A percentile compares a stretch with the other conserved stretches of the same genome.
phyloP scores from a whole-genome alignment of 2,888 invertebrate species.

The Drosophila setosimentum region DNA sequence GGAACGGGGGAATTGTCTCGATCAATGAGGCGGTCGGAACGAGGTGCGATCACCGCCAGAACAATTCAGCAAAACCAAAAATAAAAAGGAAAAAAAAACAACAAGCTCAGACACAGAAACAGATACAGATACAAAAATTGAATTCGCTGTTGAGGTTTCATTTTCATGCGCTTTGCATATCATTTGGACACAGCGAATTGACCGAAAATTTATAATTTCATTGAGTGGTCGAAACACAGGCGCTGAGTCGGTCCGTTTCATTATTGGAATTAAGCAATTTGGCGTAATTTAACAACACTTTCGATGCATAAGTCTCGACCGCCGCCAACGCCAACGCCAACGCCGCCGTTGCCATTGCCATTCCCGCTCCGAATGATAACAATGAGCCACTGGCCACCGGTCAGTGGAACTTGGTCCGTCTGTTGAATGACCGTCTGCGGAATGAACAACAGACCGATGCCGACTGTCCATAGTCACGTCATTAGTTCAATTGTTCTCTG shows the following conservation, averaged over 20 bases:
- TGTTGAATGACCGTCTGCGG: slow-evolving; percentile 23
- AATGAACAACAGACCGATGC: slow-evolving; percentile 35
- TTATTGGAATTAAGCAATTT: slow-evolving; percentile 85
- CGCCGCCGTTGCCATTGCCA: slow-evolving; percentile 54
- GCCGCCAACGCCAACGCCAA: slow-evolving; percentile 23
- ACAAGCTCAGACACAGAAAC: slow-evolving; percentile 11
- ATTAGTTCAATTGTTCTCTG: slow-evolving; percentile 76
- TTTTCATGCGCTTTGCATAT: slow-evolving; percentile 73
- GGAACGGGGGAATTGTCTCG: slow-evolving; percentile 26
- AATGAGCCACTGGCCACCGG: slow-evolving; percentile 52
- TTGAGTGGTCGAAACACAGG: slow-evolving; percentile 54
- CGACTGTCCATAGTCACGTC: slow-evolving; percentile 78
- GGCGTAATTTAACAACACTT: slow-evolving; percentile 85
- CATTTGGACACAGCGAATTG: slow-evolving; percentile 47
- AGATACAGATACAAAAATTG: slow-evolving; percentile 37
- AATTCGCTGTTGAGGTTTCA: slow-evolving; percentile 53
- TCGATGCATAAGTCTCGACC: slow-evolving; percentile 82
- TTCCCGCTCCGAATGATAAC: slow-evolving; percentile 71
- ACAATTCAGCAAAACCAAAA: slow-evolving; percentile 25
- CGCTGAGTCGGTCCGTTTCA: slow-evolving; percentile 65
- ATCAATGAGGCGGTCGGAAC: slow-evolving; percentile 34
- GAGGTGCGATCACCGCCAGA: slow-evolving; percentile 56
- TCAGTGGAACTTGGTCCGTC: slow-evolving; percentile 33
- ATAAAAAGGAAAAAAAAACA: not conserved
- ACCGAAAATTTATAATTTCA: slow-evolving; percentile 78